Evolutionary conservation across 1,140 invertebrate species (phyloP), one percentile per base, ranked within the genome.

Genomic region (Harpegnathos saltator): DNA sequence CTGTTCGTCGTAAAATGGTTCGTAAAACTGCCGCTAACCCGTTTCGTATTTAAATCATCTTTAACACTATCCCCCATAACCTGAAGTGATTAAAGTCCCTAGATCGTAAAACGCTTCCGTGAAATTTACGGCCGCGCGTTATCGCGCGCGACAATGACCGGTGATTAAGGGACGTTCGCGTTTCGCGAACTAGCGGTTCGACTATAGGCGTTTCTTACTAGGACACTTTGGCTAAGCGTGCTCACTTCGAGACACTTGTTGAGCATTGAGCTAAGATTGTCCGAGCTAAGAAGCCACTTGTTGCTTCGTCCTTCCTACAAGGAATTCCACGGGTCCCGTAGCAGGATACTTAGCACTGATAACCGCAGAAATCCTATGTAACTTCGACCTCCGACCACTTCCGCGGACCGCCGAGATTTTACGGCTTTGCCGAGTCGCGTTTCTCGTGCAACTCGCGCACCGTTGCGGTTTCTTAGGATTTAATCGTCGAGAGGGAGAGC

Each of bases 261-360:
- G 94, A 93, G 89, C 84, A 89, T 85, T 72, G 85, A 84, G 33
- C 87, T 92, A 94, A 94, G 94, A 94, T 92, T 91, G 89, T 90
- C 86, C 80, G 82, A 91, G 83, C 90, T 94, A 94, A 94, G 94
- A 94, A 92, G 89, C 93, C 93, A 94, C 94, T 93, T 94, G 94
- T 94, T 94, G 93, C 91, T 83, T 84, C 88, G 58, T 84, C 85
- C 88, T 89, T 91, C 77, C 85, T 84, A 54, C 58, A 90, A 91
- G 89, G 85, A 89, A 88, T 85, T 61, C 63, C 24, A 44, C 38
- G 63, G 66, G 83, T 87, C 85, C 88, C 85, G 75, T 89, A 84
- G 17, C 59, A 86, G 85, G 72, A 87, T 87, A 84, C 84, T 87
- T 85, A 52, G 26, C 19, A 74, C 59, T 81, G 75, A 58, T 75